Evolutionary conservation across 2,888 invertebrate species (phyloP).

Genomic region (Eudemis profundana): DNA sequence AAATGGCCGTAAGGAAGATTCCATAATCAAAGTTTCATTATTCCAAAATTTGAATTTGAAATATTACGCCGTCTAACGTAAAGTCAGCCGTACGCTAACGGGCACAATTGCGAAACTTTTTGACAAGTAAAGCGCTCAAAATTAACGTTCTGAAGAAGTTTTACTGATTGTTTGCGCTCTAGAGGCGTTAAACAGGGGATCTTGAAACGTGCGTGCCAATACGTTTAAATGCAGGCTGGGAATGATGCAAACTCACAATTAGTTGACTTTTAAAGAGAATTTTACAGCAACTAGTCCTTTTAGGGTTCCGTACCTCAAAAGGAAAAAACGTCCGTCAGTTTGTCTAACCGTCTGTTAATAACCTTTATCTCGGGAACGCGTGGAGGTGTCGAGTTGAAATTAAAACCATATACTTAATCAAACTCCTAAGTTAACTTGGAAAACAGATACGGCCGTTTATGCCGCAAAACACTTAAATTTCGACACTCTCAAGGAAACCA

Average conservation of each 20-base stretch:
- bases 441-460: no score
- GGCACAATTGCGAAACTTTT: slow-evolving; percentile 70
- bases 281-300: not conserved
- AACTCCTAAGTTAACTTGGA: no score
- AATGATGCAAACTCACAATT: no score
- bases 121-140: slow-evolving; percentile 70
- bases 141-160: slow-evolving; percentile 64
- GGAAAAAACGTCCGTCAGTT: no score
- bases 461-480: no score
- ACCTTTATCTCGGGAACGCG: no score
- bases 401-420: no score
- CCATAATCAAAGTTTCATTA: slow-evolving; percentile 66
- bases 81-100: slow-evolving; percentile 61
- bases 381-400: no score
- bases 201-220: slow-evolving; percentile 3
- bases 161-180: slow-evolving; percentile 51
- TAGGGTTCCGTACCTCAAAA: no score
- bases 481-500: no score
- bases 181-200: slow-evolving; percentile 40
- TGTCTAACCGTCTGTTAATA: no score
- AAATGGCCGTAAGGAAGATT: slow-evolving; percentile 47
- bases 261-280: no score
- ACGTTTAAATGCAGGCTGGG: not conserved
- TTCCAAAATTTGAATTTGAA: slow-evolving; percentile 64
- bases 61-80: slow-evolving; percentile 54